Evolutionary conservation across 2,113 vertebrate species (phyloP).

Genomic region (Pseudorasbora parva): DNA sequence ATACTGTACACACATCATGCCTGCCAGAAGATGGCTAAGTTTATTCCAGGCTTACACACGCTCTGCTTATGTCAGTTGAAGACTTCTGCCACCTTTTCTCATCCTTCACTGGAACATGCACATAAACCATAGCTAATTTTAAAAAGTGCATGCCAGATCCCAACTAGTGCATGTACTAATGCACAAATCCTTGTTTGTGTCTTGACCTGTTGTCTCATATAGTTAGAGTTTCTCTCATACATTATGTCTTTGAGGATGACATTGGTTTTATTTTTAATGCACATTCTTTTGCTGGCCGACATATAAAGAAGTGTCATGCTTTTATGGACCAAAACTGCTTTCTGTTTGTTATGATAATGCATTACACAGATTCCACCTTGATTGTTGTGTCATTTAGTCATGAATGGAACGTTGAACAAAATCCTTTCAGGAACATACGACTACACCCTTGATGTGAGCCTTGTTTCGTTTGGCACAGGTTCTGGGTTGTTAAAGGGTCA

Average conservation of each 20-base stretch:
- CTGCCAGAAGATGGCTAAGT: background rate
- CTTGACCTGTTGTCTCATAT: background rate
- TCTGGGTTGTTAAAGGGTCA: slow-evolving; percentile 9
- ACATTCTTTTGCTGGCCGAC: background rate
- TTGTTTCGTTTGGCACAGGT: background rate
- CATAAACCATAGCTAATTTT: slow-evolving; percentile 13
- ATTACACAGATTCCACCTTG: slow-evolving; percentile 10
- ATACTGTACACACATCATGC: background rate
- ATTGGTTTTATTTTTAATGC: background rate
- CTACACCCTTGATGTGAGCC: background rate
- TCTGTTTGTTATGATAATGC: slow-evolving; percentile 18
- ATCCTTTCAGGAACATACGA: background rate
- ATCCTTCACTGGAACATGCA: background rate
- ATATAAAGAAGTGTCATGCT: background rate
- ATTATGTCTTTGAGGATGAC: background rate
- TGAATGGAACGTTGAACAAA: slow-evolving; percentile 14
- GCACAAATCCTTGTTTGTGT: background rate
- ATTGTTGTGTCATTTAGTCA: slow-evolving; percentile 9
- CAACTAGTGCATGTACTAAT: background rate
- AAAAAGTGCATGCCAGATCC: slow-evolving; percentile 4
- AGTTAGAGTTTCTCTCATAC: background rate
- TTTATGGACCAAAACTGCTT: slow-evolving; percentile 18
- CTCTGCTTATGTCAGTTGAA: background rate
- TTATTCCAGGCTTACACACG: background rate
- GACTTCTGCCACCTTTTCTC: background rate